Conservation (phyloP, 2,888 invertebrate genomes). For the Melangyna quadrimaculata region DNA sequence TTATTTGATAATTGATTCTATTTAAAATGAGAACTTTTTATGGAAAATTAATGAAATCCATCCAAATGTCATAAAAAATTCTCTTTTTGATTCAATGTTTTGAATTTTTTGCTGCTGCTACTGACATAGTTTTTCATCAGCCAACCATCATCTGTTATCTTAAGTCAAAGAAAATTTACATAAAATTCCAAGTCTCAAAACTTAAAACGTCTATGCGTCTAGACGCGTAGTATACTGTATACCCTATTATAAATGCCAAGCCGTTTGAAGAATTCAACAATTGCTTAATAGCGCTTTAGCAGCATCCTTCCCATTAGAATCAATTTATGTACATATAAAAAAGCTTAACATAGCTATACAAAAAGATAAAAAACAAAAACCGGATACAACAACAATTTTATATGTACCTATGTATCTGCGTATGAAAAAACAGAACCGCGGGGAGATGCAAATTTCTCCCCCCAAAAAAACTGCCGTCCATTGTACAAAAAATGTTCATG, state of each 20-base stretch:
- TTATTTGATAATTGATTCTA: too few species aligned
- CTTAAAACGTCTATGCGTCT: constrained; percentile 40
- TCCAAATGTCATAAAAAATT: too few species aligned
- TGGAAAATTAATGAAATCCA: too few species aligned
- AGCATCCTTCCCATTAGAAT: constrained; percentile 59
- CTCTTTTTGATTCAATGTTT: background rate
- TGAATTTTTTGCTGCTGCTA: background rate
- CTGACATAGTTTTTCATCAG: constrained; percentile 1
- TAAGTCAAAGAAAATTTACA: constrained; percentile 28
- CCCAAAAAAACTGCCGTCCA: constrained; percentile 29
- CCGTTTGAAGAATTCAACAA: constrained; percentile 51
- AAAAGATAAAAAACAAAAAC: background rate
- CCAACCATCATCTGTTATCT: background rate
- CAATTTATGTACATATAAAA: constrained; percentile 53
- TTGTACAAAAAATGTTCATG: constrained; percentile 31
- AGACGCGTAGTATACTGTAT: constrained; percentile 19
- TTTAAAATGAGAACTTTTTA: too few species aligned
- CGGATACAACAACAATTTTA: background rate
- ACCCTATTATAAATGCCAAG: constrained; percentile 15
- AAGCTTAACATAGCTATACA: background rate
- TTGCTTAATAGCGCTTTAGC: constrained; percentile 58
- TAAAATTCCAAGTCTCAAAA: constrained; percentile 21
- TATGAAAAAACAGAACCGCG: background rate
- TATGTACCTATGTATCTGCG: background rate
- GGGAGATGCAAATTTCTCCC: background rate